Conservation (phyloP, 2,888 invertebrate genomes). For the Nemotelus nigrinus region DNA sequence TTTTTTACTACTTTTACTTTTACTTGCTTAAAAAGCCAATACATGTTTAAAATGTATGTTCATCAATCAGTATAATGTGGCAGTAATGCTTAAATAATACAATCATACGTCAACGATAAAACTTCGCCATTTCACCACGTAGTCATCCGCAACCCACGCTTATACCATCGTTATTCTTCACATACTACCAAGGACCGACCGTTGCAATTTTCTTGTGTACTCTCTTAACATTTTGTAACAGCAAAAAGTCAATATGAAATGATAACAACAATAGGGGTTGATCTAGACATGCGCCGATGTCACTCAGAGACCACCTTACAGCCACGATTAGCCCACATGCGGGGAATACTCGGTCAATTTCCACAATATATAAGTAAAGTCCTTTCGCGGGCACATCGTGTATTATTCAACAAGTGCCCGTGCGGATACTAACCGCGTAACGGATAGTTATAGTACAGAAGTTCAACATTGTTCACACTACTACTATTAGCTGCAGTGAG, state of each 20-base stretch:
- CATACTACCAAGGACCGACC: not conserved
- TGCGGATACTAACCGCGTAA: conserved; percentile 44
- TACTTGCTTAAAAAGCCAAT: no score
- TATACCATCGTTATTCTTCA: not conserved
- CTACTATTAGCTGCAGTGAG: no score
- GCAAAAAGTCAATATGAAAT: not conserved
- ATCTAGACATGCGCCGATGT: conserved; percentile 18
- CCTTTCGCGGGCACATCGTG: conserved; percentile 55
- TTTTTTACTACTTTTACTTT: no score
- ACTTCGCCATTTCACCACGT: no score
- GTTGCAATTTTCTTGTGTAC: not conserved
- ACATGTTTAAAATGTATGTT: no score
- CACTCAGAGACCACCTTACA: not conserved
- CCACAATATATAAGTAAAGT: conserved; percentile 60
- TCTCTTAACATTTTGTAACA: not conserved
- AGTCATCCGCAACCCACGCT: conserved; percentile 29
- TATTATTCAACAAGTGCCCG: conserved; percentile 65
- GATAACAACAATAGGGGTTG: conserved; percentile 31
- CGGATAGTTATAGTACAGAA: not conserved
- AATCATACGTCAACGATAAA: no score
- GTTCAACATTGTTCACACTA: no score
- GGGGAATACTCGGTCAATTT: conserved; percentile 15
- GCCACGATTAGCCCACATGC: not conserved
- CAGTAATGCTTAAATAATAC: not conserved
- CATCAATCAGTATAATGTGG: no score